Evolutionary conservation across 2,888 invertebrate genomes (phyloP).

Genomic region (Acanthopleura granulata): DNA sequence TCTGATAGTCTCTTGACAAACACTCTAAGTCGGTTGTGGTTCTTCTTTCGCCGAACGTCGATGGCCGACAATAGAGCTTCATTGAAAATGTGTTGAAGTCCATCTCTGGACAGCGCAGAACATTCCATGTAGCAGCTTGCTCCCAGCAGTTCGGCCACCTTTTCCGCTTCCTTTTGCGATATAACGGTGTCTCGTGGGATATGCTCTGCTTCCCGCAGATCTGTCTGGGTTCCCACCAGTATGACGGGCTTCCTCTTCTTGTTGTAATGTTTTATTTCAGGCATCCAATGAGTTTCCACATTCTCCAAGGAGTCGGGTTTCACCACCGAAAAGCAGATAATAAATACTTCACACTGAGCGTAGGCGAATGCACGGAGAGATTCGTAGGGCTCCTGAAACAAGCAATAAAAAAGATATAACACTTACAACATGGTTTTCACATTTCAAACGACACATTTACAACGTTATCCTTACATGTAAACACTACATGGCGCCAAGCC

Average conservation of each 20-base stretch:
- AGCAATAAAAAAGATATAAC: not conserved
- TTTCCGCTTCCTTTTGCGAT: not conserved
- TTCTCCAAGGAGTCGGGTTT: slow-evolving; percentile 17
- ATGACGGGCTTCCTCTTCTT: slow-evolving; percentile 18
- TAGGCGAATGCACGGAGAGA: slow-evolving; percentile 18
- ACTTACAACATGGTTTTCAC: too few species aligned
- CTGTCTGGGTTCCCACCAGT: slow-evolving; percentile 17
- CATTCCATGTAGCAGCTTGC: slow-evolving; percentile 13
- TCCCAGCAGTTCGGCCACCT: slow-evolving; percentile 12
- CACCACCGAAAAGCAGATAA: slow-evolving; percentile 15
- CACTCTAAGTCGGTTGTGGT: slow-evolving; percentile 4
- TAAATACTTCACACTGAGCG: slow-evolving; percentile 16
- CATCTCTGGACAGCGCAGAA: slow-evolving; percentile 13
- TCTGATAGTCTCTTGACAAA: slow-evolving; percentile 19
- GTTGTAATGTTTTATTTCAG: slow-evolving; percentile 16
- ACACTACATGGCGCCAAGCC: too few species aligned
- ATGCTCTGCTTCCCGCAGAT: slow-evolving; percentile 4
- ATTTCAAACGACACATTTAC: too few species aligned
- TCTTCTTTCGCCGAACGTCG: slow-evolving; percentile 1
- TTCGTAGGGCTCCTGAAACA: slow-evolving; percentile 15
- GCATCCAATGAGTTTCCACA: slow-evolving; percentile 13
- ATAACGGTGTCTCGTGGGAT: not conserved
- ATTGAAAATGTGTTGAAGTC: slow-evolving; percentile 13
- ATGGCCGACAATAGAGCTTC: slow-evolving; percentile 16
- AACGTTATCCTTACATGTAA: too few species aligned